Conservation (phyloP, 2,113 vertebrate species). For the Bettongia penicillata region DNA sequence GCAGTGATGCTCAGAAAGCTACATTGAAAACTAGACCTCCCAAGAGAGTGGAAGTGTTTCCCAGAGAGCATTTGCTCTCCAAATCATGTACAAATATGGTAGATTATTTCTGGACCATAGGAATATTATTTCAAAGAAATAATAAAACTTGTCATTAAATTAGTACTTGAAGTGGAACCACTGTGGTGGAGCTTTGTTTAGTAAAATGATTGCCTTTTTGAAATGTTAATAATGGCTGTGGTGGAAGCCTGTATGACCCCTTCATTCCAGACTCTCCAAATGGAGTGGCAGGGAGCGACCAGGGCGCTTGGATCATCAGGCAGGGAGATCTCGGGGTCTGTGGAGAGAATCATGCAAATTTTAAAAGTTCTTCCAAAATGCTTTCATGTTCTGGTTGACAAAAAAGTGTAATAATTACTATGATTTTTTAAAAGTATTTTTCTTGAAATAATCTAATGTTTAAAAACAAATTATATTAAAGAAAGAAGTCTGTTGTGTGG, state of each 20-base stretch:
- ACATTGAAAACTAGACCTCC: conserved; percentile 77
- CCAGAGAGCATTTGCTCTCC: conserved; percentile 79
- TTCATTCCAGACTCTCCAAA: conserved; percentile 80
- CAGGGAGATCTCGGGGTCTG: conserved; percentile 63
- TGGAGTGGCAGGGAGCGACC: conserved; percentile 70
- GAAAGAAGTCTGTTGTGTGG: conserved; percentile 78
- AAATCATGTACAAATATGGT: conserved; percentile 84
- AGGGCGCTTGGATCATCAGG: conserved; percentile 56
- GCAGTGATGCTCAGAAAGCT: conserved; percentile 60
- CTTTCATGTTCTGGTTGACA: conserved; percentile 85
- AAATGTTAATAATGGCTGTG: conserved; percentile 84
- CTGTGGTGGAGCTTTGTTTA: conserved; percentile 81
- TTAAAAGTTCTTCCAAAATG: conserved; percentile 88
- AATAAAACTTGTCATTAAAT: conserved; percentile 84
- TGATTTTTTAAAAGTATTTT: conserved; percentile 88
- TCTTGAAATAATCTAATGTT: conserved; percentile 89
- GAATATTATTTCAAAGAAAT: conserved; percentile 89
- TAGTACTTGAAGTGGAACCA: conserved; percentile 87
- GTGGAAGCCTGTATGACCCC: conserved; percentile 83
- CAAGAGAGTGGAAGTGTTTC: conserved; percentile 79
- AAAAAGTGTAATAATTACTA: conserved; percentile 82
- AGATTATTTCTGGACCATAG: conserved; percentile 86
- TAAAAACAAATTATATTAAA: conserved; percentile 87
- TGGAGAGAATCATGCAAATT: conserved; percentile 78
- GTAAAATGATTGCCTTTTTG: conserved; percentile 78